phyloP scores from a whole-genome alignment of 2,113 vertebrate genomes.

The Marmota flaviventris region DNA sequence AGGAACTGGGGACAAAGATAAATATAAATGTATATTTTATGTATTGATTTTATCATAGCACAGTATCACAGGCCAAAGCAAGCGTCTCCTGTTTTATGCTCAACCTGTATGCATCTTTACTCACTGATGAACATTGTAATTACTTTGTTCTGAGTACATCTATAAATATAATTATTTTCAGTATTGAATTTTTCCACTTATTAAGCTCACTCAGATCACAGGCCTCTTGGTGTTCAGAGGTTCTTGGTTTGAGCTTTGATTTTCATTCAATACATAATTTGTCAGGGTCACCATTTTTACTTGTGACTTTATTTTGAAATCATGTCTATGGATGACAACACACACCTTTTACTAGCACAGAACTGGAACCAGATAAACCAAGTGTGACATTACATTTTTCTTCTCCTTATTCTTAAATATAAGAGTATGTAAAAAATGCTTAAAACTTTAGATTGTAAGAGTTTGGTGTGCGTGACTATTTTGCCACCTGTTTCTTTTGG shows the following conservation, averaged over 20 bases:
- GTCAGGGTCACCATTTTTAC: not conserved
- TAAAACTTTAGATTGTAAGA: conserved; percentile 91
- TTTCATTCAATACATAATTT: conserved; percentile 88
- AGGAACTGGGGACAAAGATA: not conserved
- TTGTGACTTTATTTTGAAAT: conserved; percentile 46
- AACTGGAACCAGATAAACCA: conserved; percentile 91
- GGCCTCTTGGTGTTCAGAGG: conserved; percentile 77
- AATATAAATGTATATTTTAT: too few species aligned
- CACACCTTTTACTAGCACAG: conserved; percentile 90
- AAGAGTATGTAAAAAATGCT: conserved; percentile 93
- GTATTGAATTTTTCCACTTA: not conserved
- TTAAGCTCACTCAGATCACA: conserved; percentile 27
- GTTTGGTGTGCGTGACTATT: conserved; percentile 93
- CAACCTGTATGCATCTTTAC: conserved; percentile 92
- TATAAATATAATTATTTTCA: conserved; percentile 90
- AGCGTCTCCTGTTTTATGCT: conserved; percentile 92
- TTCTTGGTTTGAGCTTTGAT: not conserved
- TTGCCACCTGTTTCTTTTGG: conserved; percentile 94
- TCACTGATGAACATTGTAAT: conserved; percentile 95
- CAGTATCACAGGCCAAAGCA: conserved; percentile 88
- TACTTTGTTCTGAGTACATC: conserved; percentile 95
- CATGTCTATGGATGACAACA: conserved; percentile 84
- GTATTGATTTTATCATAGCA: too few species aligned
- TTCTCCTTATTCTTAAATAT: conserved; percentile 90
- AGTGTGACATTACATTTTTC: conserved; percentile 88